Percentiles rank a stretch among this genome's conserved stretches.
Evolutionary conservation across 2,888 invertebrate species (phyloP).

Genomic region (Tenthredo scrophulariae): DNA sequence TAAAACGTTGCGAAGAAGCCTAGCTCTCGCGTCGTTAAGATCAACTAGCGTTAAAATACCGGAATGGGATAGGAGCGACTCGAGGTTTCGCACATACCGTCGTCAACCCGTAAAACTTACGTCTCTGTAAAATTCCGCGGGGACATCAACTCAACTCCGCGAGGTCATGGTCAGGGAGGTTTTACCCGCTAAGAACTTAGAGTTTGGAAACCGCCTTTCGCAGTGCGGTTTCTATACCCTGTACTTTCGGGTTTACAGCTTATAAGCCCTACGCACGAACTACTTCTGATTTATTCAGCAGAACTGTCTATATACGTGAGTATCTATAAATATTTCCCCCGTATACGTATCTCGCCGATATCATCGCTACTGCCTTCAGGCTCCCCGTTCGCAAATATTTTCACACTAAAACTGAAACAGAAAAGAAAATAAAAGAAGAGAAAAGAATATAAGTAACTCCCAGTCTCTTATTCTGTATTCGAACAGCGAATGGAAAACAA

Average conservation of each 20-base stretch:
- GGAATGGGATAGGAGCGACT: background rate
- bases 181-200: background rate
- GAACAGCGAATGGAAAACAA: background rate
- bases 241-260: background rate
- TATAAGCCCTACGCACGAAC: background rate
- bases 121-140: background rate
- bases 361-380: background rate
- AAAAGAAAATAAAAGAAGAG: background rate
- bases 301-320: background rate
- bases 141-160: background rate
- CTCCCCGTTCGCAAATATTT: background rate
- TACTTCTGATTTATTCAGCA: background rate
- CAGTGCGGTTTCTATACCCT: background rate
- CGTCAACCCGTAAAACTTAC: slow-evolving; percentile 26
- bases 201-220: background rate
- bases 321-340: background rate
- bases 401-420: slow-evolving; percentile 1
- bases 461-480: background rate
- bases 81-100: slow-evolving; percentile 11
- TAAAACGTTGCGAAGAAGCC: background rate
- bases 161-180: background rate
- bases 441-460: background rate
- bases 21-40: background rate
- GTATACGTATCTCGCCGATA: background rate
- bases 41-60: slow-evolving; percentile 35